A percentile compares a stretch with the other conserved stretches of the same genome.
Evolutionary conservation across 2,113 vertebrate genomes (phyloP).

Genomic region (Megaceryle maxima): DNA sequence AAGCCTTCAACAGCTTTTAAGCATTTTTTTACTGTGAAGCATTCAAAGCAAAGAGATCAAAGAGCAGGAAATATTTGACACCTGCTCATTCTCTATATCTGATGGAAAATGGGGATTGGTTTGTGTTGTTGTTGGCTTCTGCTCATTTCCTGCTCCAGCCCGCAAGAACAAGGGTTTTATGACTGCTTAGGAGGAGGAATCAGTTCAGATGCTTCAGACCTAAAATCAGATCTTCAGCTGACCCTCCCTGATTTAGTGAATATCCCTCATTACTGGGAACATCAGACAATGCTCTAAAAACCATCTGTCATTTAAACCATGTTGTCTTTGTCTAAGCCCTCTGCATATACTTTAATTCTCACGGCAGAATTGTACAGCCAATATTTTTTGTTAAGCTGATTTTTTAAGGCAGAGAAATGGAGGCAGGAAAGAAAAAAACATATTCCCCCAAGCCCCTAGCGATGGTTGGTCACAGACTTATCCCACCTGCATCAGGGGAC

Average conservation of each 20-base stretch:
- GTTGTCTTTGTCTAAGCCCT: neutral
- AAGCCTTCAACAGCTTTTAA: neutral
- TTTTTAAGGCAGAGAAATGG: neutral
- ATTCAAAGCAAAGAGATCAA: conserved; percentile 21
- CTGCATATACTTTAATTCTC: neutral
- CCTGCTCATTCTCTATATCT: neutral
- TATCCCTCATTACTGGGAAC: neutral
- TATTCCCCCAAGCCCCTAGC: neutral
- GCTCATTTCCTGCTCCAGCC: neutral
- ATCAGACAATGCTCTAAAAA: neutral
- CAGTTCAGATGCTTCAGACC: neutral
- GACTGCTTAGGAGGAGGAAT: neutral
- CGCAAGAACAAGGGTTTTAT: neutral
- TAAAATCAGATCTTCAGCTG: conserved; percentile 8
- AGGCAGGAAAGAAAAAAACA: neutral
- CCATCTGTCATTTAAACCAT: neutral
- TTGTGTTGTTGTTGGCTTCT: neutral
- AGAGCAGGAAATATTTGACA: neutral
- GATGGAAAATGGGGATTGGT: neutral
- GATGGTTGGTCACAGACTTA: neutral
- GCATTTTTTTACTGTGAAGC: neutral
- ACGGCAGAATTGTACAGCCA: neutral
- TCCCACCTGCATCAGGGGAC: neutral
- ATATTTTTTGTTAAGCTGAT: neutral
- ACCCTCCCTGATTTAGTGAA: neutral